A percentile compares a stretch with the other conserved stretches of the same genome.
Evolutionary conservation across 2,797 vertebrate genomes (phyloP).

Genomic region (Lates japonicus): DNA sequence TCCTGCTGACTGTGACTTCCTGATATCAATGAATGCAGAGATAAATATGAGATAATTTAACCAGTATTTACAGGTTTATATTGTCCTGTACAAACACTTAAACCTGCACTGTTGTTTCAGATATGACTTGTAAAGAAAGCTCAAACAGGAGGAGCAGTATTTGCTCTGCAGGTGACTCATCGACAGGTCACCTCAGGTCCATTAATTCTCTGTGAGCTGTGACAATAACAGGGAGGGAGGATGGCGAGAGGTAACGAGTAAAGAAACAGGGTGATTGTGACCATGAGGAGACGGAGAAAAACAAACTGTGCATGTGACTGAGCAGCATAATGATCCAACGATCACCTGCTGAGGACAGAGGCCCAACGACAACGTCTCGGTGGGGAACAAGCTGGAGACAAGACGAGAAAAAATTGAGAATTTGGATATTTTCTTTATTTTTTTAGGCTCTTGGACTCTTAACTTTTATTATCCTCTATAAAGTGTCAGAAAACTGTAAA

Average conservation of each 20-base stretch:
- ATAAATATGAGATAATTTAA: too few species aligned
- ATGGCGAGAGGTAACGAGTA: neutral
- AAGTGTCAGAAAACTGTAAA: too few species aligned
- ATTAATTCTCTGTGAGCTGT: neutral
- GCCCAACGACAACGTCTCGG: neutral
- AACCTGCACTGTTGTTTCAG: neutral
- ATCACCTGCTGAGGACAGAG: neutral
- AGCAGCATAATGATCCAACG: neutral
- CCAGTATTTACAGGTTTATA: neutral
- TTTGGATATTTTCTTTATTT: too few species aligned
- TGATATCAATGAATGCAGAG: too few species aligned
- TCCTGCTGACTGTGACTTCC: too few species aligned
- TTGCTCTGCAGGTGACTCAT: slow-evolving; percentile 11
- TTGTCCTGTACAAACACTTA: neutral
- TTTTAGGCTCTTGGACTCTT: too few species aligned
- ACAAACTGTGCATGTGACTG: neutral
- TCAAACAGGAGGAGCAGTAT: neutral
- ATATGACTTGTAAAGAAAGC: neutral
- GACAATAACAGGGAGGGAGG: neutral
- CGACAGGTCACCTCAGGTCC: neutral
- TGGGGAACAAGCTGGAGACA: neutral
- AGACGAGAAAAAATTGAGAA: too few species aligned
- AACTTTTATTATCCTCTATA: too few species aligned
- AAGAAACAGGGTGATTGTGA: neutral
- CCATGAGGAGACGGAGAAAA: neutral